Evolutionary conservation across 1,140 invertebrate genomes (phyloP).

Genomic region (Periplaneta americana): DNA sequence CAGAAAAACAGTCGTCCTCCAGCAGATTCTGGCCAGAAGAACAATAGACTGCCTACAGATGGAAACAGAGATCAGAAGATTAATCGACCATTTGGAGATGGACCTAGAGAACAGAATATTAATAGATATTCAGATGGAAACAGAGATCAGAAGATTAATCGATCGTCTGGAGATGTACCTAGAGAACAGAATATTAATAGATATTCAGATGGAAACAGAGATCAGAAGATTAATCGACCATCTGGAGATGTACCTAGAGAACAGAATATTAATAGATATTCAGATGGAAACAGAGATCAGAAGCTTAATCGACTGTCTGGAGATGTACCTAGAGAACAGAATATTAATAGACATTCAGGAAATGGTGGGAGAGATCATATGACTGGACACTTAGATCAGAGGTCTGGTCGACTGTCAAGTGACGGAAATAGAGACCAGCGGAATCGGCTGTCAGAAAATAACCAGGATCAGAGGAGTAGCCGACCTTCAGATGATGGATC

Average conservation of each 20-base stretch:
- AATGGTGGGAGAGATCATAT: too few species aligned
- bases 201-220: neutral
- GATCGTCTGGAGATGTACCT: neutral
- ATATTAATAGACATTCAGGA: neutral
- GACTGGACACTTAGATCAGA: neutral
- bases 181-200: neutral
- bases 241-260: neutral
- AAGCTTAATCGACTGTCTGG: neutral
- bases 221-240: neutral
- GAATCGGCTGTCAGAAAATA: too few species aligned
- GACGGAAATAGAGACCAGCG: neutral
- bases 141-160: neutral
- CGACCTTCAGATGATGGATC: neutral
- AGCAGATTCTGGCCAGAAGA: neutral
- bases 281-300: neutral
- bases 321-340: neutral
- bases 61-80: neutral
- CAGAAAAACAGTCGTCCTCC: neutral
- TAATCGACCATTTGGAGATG: neutral
- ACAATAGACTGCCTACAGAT: neutral
- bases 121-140: neutral
- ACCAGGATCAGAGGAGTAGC: too few species aligned
- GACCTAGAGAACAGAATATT: neutral
- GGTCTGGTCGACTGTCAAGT: neutral
- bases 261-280: neutral